Percentiles rank a stretch among this genome's conserved stretches.
phyloP scores from a whole-genome alignment of 2,888 invertebrate genomes.

The Metacarcinus magister region DNA sequence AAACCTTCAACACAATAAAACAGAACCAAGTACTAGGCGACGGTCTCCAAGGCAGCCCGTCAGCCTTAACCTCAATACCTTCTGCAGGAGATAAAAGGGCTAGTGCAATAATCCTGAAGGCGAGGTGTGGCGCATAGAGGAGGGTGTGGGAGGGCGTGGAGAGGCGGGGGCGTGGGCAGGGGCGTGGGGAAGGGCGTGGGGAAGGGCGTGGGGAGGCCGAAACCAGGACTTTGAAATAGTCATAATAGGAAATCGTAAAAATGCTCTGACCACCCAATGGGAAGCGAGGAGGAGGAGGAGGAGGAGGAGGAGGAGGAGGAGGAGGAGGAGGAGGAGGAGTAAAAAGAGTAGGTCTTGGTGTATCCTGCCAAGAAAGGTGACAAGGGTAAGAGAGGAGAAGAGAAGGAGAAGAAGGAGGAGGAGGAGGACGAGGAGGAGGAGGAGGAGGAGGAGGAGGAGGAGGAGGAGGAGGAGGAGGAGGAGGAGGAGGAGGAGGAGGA shows the following conservation, averaged over 20 bases:
- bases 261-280: not conserved
- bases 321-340: too few relatives aligned
- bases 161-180: not conserved
- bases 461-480: not conserved
- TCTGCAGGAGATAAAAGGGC: not conserved
- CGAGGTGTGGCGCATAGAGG: not conserved
- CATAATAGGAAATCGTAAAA: constrained; percentile 32
- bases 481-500: not conserved
- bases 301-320: too few relatives aligned
- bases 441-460: constrained; percentile 31
- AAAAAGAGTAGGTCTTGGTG: too few relatives aligned
- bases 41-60: not conserved
- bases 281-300: not conserved
- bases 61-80: not conserved
- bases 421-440: not conserved
- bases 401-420: not conserved
- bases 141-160: not conserved
- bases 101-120: not conserved
- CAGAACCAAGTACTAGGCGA: not conserved
- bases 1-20: not conserved
- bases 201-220: not conserved
- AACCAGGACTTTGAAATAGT: not conserved
- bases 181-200: too few relatives aligned
- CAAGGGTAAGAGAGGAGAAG: not conserved
- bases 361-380: not conserved